A percentile compares a stretch with the other conserved stretches of the same genome.
Conservation (phyloP, 2,113 vertebrate genomes). For the Thoracochromis brauschi region DNA sequence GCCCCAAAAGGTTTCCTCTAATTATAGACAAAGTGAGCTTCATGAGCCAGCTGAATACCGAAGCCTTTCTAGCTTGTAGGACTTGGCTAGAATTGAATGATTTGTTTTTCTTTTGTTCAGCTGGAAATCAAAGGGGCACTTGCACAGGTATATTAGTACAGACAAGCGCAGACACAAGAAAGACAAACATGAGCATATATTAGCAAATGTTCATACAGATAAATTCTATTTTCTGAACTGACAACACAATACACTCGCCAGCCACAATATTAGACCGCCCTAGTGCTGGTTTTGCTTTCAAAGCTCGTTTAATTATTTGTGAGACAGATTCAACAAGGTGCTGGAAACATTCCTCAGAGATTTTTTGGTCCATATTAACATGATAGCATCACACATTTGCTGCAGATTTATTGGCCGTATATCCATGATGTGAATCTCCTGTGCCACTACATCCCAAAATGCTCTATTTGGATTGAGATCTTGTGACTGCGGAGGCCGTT, state of each 20-base stretch:
- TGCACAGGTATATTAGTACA: not conserved
- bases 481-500: not conserved
- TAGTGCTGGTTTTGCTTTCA: not conserved
- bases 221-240: not conserved
- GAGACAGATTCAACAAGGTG: not conserved
- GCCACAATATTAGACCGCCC: not conserved
- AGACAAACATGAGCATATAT: not conserved
- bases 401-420: not conserved
- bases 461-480: not conserved
- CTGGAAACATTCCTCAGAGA: not conserved
- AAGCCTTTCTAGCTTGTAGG: not conserved
- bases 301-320: not conserved
- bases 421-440: not conserved
- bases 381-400: not conserved
- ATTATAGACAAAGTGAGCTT: slow-evolving; percentile 14
- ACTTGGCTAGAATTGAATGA: not conserved
- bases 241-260: not conserved
- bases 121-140: slow-evolving; percentile 1
- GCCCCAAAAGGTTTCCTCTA: slow-evolving; percentile 5
- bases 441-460: not conserved
- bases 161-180: not conserved
- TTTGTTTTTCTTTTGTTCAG: not conserved
- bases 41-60: not conserved
- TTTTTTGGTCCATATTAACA: not conserved
- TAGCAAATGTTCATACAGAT: not conserved